Conservation (phyloP, 2,888 invertebrate genomes). For the Ceratothoa steindachneri region DNA sequence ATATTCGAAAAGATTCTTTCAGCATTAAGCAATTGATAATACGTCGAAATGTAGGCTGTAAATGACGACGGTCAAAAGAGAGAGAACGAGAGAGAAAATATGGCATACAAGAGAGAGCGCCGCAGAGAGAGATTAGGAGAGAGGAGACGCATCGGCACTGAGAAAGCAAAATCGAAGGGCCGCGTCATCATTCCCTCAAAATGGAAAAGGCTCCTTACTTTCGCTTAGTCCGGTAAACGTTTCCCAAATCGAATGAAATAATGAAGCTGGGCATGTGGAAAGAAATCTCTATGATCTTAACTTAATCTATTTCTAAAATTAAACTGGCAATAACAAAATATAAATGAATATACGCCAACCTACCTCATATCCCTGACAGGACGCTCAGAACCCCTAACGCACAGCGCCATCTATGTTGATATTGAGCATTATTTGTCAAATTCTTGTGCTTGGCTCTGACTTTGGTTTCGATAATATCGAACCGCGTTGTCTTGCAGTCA, state of each 20-base stretch:
- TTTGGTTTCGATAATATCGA: not conserved
- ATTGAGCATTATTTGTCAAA: not conserved
- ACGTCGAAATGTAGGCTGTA: not conserved
- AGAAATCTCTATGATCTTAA: not conserved
- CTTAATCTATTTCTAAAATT: not conserved
- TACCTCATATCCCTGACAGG: slow-evolving; percentile 8
- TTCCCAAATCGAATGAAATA: not conserved
- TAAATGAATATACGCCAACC: slow-evolving; percentile 2
- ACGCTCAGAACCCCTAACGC: slow-evolving; percentile 2
- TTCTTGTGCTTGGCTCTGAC: not conserved
- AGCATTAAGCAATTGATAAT: not conserved
- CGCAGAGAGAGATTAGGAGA: not conserved
- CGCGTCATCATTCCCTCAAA: slow-evolving; percentile 8
- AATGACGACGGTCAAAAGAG: not conserved
- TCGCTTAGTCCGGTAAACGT: not conserved
- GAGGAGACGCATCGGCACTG: slow-evolving; percentile 5
- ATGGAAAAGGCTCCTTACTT: not conserved
- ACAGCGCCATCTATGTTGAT: slow-evolving; percentile 1
- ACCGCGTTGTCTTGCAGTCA: not conserved
- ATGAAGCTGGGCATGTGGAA: not conserved
- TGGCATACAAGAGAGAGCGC: not conserved
- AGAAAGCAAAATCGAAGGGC: not conserved
- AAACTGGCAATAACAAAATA: not conserved
- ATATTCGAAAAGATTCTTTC: too few species aligned
- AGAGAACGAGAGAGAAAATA: not conserved